Evolutionary conservation across 2,113 vertebrate genomes (phyloP), one percentile per base, ranked within the genome.

Genomic region (Charadrius vociferus): DNA sequence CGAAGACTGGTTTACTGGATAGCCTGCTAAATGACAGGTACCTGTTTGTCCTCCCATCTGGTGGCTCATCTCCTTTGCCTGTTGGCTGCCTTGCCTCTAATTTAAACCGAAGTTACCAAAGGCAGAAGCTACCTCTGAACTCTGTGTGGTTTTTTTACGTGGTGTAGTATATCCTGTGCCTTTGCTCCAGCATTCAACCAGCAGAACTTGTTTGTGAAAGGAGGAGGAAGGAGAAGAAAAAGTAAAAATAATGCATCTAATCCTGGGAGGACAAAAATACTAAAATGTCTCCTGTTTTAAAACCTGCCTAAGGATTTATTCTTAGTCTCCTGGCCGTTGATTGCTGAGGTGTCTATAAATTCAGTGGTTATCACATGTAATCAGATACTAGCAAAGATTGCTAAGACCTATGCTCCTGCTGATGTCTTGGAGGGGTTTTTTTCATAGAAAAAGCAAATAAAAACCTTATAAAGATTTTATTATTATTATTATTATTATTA

Each of bases 231-330:
- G 41, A 66, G 15, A 68, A 84, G 19, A 55, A 88, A 56, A 85
- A 66, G 13, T 62, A 32, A 55, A 89, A 9, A 49, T 73, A 41
- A 21, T 70, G 32, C 9, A 30, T 86, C n/a, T 92, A 34, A 47
- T 88, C 32, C 53, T 58, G 11, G 66, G 82, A 86, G 84, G 59
- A 61, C 32, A 67, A 47, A 83, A 96, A 73, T 71, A 52, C 19
- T 72, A 26, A 95, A 34, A 41, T 70, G 37, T 66, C 45, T 90
- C 14, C 41, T 77, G 20, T 86, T 91, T 91, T 62, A 77, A 92
- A 90, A 86, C 58, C 14, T 86, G 30, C 74, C 49, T 49, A 19
- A 75, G 63, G 66, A 24, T n/a, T 94, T 85, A 45, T 77, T 90
- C 70, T 41, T 88, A 50, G 50, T 61, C 43, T 77, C 37, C 52